phyloP scores from a whole-genome alignment of 2,113 vertebrate genomes.

The Grus americana region DNA sequence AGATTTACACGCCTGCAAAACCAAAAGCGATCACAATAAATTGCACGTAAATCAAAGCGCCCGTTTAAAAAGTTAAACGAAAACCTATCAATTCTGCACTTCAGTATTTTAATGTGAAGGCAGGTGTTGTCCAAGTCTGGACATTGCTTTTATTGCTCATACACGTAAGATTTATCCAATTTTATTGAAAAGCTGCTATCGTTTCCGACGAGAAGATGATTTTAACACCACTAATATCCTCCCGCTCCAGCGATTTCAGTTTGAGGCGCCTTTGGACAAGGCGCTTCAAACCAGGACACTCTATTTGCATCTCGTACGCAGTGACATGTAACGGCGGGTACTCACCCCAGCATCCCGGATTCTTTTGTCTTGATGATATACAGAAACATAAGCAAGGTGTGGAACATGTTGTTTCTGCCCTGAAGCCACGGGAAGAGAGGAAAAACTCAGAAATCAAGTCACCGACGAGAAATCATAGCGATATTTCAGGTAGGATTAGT shows the following conservation, averaged over 20 bases:
- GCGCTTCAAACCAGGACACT: background rate
- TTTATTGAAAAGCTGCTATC: background rate
- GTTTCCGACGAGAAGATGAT: fast-evolving
- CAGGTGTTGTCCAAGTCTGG: fast-evolving
- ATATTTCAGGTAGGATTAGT: background rate
- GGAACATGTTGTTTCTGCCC: constrained; percentile 98
- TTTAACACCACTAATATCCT: background rate
- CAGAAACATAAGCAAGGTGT: constrained; percentile 96
- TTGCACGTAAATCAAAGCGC: fast-evolving
- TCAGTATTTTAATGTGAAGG: fast-evolving
- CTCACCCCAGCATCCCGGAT: constrained; percentile 96
- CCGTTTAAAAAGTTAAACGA: fast-evolving
- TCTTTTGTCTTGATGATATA: constrained; percentile 96
- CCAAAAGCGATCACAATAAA: background rate
- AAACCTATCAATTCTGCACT: fast-evolving
- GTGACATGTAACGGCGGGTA: background rate
- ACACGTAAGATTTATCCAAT: fast-evolving
- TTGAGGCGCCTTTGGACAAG: background rate
- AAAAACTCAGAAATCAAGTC: background rate
- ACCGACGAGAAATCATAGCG: fast-evolving
- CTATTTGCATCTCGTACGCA: fast-evolving
- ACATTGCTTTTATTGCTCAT: fast-evolving
- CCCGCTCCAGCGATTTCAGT: fast-evolving
- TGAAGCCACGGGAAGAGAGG: constrained; percentile 37
- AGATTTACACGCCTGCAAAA: constrained; percentile 89